Conservation (phyloP, 2,113 vertebrate genomes). For the Stigmatopora argus region DNA sequence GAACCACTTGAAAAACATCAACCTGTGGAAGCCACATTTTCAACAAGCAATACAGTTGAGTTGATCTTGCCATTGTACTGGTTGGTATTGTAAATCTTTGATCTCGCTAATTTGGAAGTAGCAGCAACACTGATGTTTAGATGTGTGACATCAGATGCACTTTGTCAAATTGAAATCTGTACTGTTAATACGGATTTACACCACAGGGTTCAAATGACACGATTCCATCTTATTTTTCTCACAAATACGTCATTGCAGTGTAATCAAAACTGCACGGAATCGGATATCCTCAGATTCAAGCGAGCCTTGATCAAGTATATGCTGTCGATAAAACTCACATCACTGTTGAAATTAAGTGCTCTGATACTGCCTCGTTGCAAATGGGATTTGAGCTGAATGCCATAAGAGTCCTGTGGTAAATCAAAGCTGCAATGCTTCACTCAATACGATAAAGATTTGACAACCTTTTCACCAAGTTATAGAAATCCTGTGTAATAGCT, state of each 20-base stretch:
- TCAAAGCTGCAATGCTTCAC: neutral
- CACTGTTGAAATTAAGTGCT: neutral
- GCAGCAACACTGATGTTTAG: neutral
- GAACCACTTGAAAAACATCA: slow-evolving; percentile 35
- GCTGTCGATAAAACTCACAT: neutral
- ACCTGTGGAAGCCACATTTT: slow-evolving; percentile 2
- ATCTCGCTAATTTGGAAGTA: neutral
- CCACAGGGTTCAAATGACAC: neutral
- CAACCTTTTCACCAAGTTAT: neutral
- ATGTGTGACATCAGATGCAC: neutral
- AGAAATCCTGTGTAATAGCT: neutral
- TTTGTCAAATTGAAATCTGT: neutral
- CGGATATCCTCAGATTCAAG: slow-evolving; percentile 1
- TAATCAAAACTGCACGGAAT: neutral
- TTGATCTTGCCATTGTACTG: neutral
- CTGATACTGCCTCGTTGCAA: neutral
- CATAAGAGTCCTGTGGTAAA: neutral
- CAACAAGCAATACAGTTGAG: neutral
- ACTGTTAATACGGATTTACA: neutral
- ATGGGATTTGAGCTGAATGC: neutral
- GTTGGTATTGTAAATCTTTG: neutral
- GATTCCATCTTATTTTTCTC: neutral
- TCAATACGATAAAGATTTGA: neutral
- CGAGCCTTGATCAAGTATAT: neutral
- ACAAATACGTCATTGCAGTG: neutral